phyloP scores from a whole-genome alignment of 2,797 vertebrate genomes.

The Chloroceryle inda region DNA sequence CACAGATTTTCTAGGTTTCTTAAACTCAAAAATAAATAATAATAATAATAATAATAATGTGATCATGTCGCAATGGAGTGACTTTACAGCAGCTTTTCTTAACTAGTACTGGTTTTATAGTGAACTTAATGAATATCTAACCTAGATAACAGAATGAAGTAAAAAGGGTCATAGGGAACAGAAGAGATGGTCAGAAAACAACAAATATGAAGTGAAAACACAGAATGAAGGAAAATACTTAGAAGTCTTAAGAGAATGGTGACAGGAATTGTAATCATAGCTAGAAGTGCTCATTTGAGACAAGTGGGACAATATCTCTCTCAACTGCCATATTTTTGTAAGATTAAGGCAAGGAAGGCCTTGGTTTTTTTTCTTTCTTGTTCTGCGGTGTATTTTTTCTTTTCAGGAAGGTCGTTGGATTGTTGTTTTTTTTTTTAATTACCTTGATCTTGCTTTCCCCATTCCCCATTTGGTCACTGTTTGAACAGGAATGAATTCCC shows the following conservation, averaged over 20 bases:
- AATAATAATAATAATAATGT: neutral
- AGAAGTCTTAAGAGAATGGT: neutral
- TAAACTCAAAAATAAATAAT: neutral
- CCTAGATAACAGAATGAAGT: neutral
- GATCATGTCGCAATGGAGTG: neutral
- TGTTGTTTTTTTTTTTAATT: neutral
- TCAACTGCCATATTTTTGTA: neutral
- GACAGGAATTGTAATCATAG: neutral
- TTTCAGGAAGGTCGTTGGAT: neutral
- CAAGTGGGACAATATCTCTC: neutral
- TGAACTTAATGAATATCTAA: slow-evolving; percentile 8
- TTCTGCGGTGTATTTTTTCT: neutral
- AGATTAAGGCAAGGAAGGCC: neutral
- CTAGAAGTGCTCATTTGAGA: neutral
- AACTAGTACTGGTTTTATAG: neutral
- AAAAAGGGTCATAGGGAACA: neutral
- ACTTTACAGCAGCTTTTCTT: neutral
- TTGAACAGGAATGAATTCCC: slow-evolving; percentile 72
- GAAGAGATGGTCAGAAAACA: neutral
- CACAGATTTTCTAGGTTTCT: neutral
- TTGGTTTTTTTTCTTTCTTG: neutral
- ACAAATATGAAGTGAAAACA: neutral
- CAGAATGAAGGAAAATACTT: neutral
- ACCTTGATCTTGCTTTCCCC: slow-evolving; percentile 27
- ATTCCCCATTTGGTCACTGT: slow-evolving; percentile 50